Base-by-base conservation (phyloP, 2,888 invertebrate species). In the Ptychoptera albimana region DNA sequence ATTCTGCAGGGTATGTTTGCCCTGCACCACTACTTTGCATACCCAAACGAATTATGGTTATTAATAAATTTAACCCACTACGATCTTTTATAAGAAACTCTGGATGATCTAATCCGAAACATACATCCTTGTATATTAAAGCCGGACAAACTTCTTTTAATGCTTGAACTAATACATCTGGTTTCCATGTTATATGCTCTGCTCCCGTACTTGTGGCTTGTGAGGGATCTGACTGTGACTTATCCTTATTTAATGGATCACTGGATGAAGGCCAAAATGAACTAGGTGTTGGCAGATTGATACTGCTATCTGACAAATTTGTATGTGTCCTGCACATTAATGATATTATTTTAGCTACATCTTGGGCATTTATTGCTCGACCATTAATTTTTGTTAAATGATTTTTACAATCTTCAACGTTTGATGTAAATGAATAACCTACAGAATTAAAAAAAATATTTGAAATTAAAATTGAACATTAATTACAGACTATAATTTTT, bases 131-230 rank as follows among this genome's bases (percentile, higher is more conserved):
- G 94, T 96, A 96, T 54, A 82, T 82, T 47, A 96, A 66, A 57
- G 78, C 83, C 2, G 88, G 80, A 51, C 84, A 83, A 50, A 88
- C 69, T 60, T 94, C 93, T 61, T 89, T 88, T 23, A 93, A 67
- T n/a, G 87, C 81, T 60, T 88, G 86, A 36, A 93, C 83, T 60
- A 96, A 93, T 44, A 91, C 77, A 58, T 96, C 94, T 10, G 89
- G 78, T 62, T 93, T 93, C 96, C 96, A 97, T 13, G 43, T 43
- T 14, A 29, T 43, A 30, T 43, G 37, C n/a, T 43, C 43, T 10
- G 45, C 43, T 7, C 39, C 39, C 12, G 44, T 41, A 35, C 50
- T 46, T 47, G 10, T 39, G 39, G 37, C 45, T 45, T 37, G 35
- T 43, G 23, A 57, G 59, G 14, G 54, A 53, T 48, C 45, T 52